phyloP scores from a whole-genome alignment of 1,140 invertebrate species.

The Ditylenchus dipsaci region DNA sequence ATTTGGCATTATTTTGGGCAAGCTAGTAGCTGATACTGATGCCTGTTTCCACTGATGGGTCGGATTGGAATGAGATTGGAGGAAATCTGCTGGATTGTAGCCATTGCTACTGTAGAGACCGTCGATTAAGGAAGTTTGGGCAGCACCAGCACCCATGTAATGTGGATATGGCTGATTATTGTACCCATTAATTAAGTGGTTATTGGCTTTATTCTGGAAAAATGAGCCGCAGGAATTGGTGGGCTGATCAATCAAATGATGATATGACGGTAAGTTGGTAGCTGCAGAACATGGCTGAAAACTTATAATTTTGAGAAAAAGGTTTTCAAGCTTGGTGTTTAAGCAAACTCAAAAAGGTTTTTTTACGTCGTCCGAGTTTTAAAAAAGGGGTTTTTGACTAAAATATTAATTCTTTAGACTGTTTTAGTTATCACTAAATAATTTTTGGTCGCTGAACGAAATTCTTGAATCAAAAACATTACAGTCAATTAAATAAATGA shows the following conservation, averaged over 20 bases:
- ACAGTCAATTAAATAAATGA: no score
- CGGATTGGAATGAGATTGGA: neutral
- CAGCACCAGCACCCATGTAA: neutral
- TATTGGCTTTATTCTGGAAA: neutral
- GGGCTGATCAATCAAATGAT: neutral
- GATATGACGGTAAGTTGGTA: neutral
- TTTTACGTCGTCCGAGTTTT: no score
- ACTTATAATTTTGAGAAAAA: neutral
- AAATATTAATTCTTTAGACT: no score
- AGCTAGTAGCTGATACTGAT: neutral
- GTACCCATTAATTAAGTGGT: no score
- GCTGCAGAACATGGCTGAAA: neutral
- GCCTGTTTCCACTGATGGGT: neutral
- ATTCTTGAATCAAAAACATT: no score
- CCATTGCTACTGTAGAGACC: neutral
- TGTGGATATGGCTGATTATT: neutral
- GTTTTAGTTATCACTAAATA: no score
- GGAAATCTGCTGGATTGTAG: neutral
- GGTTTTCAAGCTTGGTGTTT: no score
- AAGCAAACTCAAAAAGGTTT: no score
- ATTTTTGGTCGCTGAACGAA: no score
- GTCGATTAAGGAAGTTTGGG: neutral
- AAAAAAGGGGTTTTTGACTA: no score
- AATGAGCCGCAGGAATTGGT: neutral
- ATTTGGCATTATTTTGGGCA: neutral